These are phyloP conservation scores for Eumaeus atala DNA, from an alignment of 1,140 invertebrate species.

Conservation along the genomic window DNA sequence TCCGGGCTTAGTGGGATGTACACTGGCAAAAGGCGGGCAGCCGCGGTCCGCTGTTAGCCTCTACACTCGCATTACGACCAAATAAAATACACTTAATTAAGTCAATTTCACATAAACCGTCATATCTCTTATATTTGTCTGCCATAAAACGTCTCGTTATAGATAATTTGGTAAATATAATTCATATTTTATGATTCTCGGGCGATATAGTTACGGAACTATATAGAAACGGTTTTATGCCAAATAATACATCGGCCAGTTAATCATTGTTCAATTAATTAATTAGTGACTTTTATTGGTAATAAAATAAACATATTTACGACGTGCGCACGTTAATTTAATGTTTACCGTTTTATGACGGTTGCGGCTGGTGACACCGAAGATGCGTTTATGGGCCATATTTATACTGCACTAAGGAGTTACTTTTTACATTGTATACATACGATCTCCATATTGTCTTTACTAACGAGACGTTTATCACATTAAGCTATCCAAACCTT, in stretches of 20 bases:
- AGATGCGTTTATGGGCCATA: slow-evolving; percentile 10
- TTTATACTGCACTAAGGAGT: slow-evolving; percentile 8
- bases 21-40: too few species aligned
- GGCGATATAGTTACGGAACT: slow-evolving; percentile 32
- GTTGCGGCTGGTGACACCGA: slow-evolving; percentile 15
- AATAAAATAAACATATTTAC: slow-evolving; percentile 66
- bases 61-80: not conserved
- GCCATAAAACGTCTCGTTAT: slow-evolving; percentile 18
- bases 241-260: slow-evolving; percentile 43
- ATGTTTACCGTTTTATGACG: slow-evolving; percentile 63
- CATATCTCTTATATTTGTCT: slow-evolving; percentile 5
- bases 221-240: slow-evolving; percentile 20
- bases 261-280: slow-evolving; percentile 72
- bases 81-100: slow-evolving; percentile 1
- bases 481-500: too few species aligned
- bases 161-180: slow-evolving; percentile 35
- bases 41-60: too few species aligned
- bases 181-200: slow-evolving; percentile 41
- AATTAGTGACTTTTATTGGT: slow-evolving; percentile 70
- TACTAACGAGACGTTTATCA: too few species aligned
- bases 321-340: slow-evolving; percentile 61
- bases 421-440: not conserved
- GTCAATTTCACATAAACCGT: not conserved
- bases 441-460: too few species aligned
- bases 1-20: too few species aligned